Percentiles rank a stretch among this genome's conserved stretches.
phyloP scores from a whole-genome alignment of 2,888 invertebrate genomes.

The Orchestes rusci region DNA sequence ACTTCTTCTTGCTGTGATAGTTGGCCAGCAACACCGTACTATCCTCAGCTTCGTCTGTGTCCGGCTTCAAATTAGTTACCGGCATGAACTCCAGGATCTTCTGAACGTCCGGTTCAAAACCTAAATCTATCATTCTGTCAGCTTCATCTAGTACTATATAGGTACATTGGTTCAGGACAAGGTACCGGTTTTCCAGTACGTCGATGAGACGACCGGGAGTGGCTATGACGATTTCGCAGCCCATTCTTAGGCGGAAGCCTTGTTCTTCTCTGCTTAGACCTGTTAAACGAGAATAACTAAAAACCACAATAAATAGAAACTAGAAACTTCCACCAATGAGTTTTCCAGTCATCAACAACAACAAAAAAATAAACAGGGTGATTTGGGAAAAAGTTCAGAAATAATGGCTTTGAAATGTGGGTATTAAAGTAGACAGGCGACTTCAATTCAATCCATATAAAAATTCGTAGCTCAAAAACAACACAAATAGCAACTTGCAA shows the following conservation, averaged over 20 bases:
- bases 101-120: slow-evolving; percentile 97
- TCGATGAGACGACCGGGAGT: slow-evolving; percentile 99
- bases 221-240: slow-evolving; percentile 99
- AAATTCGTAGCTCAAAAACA: too few relatives aligned
- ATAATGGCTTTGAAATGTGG: too few relatives aligned
- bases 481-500: too few relatives aligned
- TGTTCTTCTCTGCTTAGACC: slow-evolving; percentile 95
- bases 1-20: slow-evolving; percentile 94
- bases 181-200: slow-evolving; percentile 89
- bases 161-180: slow-evolving; percentile 95
- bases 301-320: too few relatives aligned
- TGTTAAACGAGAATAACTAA: slow-evolving; percentile 5
- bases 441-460: too few relatives aligned
- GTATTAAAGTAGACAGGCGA: too few relatives aligned
- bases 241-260: slow-evolving; percentile 91
- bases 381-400: too few relatives aligned
- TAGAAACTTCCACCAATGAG: too few relatives aligned
- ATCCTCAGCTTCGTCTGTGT: slow-evolving; percentile 96
- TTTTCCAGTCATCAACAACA: too few relatives aligned
- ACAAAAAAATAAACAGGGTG: too few relatives aligned
- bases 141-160: slow-evolving; percentile 96
- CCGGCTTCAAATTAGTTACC: slow-evolving; percentile 95
- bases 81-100: slow-evolving; percentile 98
- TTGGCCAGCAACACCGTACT: slow-evolving; percentile 71
- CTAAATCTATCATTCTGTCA: slow-evolving; percentile 99